These are phyloP conservation scores for Epinephelus malabaricus DNA, from an alignment of 2,797 vertebrate genomes.

Conservation along the genomic window DNA sequence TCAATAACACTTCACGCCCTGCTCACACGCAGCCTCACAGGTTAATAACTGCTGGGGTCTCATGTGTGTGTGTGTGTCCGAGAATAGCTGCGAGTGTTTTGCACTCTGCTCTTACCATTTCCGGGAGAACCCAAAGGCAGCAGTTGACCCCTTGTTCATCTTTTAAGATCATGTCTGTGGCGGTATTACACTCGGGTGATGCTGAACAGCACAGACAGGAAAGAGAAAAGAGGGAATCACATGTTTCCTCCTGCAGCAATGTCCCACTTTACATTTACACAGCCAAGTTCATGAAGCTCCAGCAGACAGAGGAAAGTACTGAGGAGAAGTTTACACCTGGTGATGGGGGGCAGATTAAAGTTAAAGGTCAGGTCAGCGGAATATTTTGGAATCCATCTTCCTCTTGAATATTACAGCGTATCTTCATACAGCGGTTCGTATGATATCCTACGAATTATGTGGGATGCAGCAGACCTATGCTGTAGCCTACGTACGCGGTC, in stretches of 20 bases:
- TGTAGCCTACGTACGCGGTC: too few species aligned
- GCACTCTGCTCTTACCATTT: constrained; percentile 18
- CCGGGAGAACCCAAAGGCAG: constrained; percentile 33
- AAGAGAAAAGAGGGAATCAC: constrained; percentile 22
- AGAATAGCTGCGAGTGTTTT: constrained; percentile 7
- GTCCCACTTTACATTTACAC: constrained; percentile 27
- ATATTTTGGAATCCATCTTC: too few species aligned
- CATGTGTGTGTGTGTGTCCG: constrained; percentile 23
- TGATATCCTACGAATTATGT: too few species aligned
- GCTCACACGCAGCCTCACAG: too few species aligned
- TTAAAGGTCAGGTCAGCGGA: too few species aligned
- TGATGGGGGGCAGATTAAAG: too few species aligned
- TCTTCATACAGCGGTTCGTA: too few species aligned
- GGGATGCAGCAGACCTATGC: too few species aligned
- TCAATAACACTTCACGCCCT: background rate
- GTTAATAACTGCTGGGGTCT: background rate
- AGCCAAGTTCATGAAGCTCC: background rate
- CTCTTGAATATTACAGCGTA: too few species aligned
- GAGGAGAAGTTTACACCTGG: too few species aligned
- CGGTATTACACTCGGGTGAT: constrained; percentile 28
- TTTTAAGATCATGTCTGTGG: constrained; percentile 42
- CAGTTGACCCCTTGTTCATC: constrained; percentile 51
- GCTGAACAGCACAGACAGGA: constrained; percentile 46
- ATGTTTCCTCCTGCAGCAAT: constrained; percentile 24
- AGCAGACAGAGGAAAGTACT: background rate